Percentiles rank a stretch among this genome's conserved stretches.
phyloP scores from a whole-genome alignment of 1,140 invertebrate genomes.

The Drosophila truncata region DNA sequence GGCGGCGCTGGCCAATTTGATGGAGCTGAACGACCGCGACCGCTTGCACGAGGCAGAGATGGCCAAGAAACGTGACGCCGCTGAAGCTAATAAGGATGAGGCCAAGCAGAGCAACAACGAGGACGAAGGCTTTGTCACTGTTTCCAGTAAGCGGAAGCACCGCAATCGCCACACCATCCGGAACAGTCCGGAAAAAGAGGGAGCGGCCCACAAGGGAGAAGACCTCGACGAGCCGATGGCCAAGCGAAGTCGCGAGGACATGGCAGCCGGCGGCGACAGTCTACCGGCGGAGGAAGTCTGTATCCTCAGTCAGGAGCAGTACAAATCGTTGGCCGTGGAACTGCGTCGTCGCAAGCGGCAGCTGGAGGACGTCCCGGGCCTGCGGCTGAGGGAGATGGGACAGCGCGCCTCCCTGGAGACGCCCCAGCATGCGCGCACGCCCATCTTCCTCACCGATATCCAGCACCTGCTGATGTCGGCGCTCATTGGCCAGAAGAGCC shows the following conservation, averaged over 20 bases:
- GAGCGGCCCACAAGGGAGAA: neutral
- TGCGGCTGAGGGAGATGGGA: conserved; percentile 88
- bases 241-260: conserved; percentile 48
- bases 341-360: conserved; percentile 87
- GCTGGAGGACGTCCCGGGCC: conserved; percentile 86
- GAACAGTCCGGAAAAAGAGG: conserved; percentile 26
- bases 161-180: conserved; percentile 60
- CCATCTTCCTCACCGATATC: conserved; percentile 92
- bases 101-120: conserved; percentile 5
- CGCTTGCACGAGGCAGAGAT: conserved; percentile 64
- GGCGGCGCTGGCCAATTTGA: conserved; percentile 87
- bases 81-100: neutral
- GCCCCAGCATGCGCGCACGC: conserved; percentile 87
- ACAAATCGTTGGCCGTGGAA: conserved; percentile 86
- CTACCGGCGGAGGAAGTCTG: conserved; percentile 34
- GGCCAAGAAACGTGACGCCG: conserved; percentile 40
- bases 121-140: conserved; percentile 63
- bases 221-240: conserved; percentile 35
- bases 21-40: conserved; percentile 88
- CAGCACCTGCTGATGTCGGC: conserved; percentile 93
- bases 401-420: conserved; percentile 87
- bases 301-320: conserved; percentile 86
- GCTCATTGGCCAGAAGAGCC: conserved; percentile 89
- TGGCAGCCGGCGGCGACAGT: conserved; percentile 48
- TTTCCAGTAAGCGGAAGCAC: conserved; percentile 65